Evolutionary conservation across 2,113 vertebrate species (phyloP).

Genomic region (Elephantulus edwardii): DNA sequence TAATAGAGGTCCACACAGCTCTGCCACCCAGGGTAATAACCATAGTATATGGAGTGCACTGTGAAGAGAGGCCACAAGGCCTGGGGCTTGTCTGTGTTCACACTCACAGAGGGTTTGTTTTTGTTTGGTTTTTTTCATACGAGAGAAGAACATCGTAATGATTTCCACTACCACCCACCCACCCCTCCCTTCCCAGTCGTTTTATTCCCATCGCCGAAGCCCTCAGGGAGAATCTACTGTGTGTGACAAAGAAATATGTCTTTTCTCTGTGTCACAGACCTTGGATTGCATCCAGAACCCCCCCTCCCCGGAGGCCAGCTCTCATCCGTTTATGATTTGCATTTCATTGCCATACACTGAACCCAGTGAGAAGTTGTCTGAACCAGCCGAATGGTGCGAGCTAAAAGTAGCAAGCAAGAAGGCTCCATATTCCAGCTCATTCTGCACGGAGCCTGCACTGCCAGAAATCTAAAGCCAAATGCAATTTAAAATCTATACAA

Average conservation of each 20-base stretch:
- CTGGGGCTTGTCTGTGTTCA: conserved; percentile 41
- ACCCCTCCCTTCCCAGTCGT: conserved; percentile 31
- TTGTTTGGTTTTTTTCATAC: conserved; percentile 71
- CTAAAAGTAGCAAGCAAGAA: conserved; percentile 57
- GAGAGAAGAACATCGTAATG: conserved; percentile 57
- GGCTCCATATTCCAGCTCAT: conserved; percentile 44
- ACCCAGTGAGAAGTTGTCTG: conserved; percentile 46
- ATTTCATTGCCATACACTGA: conserved; percentile 66
- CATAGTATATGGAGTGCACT: background rate
- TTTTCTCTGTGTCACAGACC: conserved; percentile 62
- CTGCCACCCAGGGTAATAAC: background rate
- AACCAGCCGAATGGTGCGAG: conserved; percentile 25
- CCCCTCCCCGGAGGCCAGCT: conserved; percentile 33
- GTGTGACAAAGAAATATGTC: conserved; percentile 65
- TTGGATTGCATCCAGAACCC: conserved; percentile 58
- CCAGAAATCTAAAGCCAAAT: conserved; percentile 56
- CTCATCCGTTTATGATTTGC: conserved; percentile 16
- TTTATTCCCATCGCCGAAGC: conserved; percentile 61
- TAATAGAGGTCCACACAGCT: background rate
- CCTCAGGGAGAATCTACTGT: conserved; percentile 64
- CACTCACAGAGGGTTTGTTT: conserved; percentile 54
- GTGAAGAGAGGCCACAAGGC: conserved; percentile 28
- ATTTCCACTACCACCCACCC: conserved; percentile 44
- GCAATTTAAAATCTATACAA: conserved; percentile 63
- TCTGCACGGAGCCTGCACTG: conserved; percentile 47